A percentile compares a stretch with the other conserved stretches of the same genome.
Conservation (phyloP, 64 coral and sea anemone species). For the Stylophora pistillata region DNA sequence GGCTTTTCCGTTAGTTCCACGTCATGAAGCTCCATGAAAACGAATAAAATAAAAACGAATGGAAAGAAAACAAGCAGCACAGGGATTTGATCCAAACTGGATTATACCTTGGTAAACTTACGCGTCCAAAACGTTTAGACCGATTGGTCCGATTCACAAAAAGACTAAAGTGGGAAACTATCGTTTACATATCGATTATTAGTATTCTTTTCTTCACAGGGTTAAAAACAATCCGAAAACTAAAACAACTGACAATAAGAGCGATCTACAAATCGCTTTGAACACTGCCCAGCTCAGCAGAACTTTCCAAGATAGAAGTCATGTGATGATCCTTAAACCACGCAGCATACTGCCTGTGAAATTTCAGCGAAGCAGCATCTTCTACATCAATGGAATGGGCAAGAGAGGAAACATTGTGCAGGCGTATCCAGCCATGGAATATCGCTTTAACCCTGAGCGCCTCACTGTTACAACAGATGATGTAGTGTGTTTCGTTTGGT, state of each 20-base stretch:
- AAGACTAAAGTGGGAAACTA: no score
- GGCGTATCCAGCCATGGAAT: conserved; percentile 61
- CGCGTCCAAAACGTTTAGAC: no score
- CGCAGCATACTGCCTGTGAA: neutral
- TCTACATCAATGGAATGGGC: conserved; percentile 60
- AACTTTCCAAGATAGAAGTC: conserved; percentile 65
- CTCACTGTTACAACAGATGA: conserved; percentile 38
- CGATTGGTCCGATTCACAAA: no score
- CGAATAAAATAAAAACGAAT: no score
- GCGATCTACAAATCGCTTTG: conserved; percentile 44
- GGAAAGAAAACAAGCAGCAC: no score
- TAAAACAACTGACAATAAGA: conserved; percentile 30
- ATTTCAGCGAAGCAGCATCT: conserved; percentile 46
- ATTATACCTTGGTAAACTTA: no score
- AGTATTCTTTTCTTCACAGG: conserved; percentile 4
- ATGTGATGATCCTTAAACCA: conserved; percentile 51
- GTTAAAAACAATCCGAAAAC: conserved; percentile 38
- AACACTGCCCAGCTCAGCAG: conserved; percentile 37
- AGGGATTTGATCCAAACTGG: no score
- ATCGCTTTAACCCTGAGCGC: conserved; percentile 57
- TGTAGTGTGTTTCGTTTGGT: conserved; percentile 56
- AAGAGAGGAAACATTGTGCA: conserved; percentile 66
- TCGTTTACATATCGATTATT: neutral
- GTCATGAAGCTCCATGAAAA: no score
- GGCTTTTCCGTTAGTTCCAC: no score